phyloP scores from a whole-genome alignment of 37 sponge, comb jelly and placozoan genomes.

The Ianthella basta region DNA sequence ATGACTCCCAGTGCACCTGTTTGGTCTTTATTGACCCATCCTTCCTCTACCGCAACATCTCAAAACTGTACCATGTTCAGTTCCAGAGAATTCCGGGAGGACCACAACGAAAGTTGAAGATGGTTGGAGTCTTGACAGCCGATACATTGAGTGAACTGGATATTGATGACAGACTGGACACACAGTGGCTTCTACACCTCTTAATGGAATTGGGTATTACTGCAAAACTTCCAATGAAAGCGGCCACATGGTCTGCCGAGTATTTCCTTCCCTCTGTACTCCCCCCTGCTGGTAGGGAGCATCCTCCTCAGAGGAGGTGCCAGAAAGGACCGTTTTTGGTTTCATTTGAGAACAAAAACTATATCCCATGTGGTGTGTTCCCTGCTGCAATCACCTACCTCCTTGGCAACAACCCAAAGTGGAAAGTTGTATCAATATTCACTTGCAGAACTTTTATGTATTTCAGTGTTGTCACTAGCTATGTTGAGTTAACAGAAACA shows the following conservation, averaged over 20 bases:
- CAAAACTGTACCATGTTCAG: constrained; percentile 16
- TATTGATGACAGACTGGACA: neutral
- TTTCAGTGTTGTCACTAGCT: constrained; percentile 1
- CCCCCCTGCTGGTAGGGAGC: neutral
- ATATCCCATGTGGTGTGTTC: constrained; percentile 28
- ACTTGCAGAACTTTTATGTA: neutral
- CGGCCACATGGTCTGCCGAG: too few relatives aligned
- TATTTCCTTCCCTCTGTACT: constrained; percentile 4
- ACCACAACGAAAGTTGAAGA: neutral
- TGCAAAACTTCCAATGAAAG: neutral
- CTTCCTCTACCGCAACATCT: constrained; percentile 23
- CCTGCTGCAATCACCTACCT: neutral
- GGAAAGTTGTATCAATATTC: neutral
- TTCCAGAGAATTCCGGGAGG: neutral
- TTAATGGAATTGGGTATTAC: neutral
- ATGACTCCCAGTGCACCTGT: constrained; percentile 22
- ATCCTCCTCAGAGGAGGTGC: neutral
- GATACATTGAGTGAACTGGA: neutral
- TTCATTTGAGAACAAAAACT: constrained; percentile 13
- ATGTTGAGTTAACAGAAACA: neutral
- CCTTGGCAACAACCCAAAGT: neutral
- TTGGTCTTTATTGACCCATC: constrained; percentile 22
- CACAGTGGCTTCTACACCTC: neutral
- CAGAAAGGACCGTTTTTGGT: neutral
- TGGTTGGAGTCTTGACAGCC: neutral